Percentiles rank a stretch among this genome's conserved stretches.
Conservation (phyloP, 1,140 invertebrate species). For the Cydia strobilella region DNA sequence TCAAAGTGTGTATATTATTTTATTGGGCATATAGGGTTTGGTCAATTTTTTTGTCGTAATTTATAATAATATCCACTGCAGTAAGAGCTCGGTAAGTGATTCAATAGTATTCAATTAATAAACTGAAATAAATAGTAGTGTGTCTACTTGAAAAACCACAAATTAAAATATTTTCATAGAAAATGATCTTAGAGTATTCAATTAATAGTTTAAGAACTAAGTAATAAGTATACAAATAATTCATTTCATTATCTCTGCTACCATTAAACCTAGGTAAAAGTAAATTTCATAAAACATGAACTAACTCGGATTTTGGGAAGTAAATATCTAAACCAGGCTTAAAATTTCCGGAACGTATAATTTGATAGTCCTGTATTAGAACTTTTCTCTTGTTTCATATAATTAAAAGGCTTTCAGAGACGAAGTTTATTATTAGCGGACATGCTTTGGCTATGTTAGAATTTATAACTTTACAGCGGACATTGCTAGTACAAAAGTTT, state of each 20-base stretch:
- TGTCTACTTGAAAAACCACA: no score
- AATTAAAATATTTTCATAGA: no score
- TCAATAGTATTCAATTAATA: no score
- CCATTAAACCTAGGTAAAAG: background rate
- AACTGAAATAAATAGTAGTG: no score
- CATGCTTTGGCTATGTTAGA: background rate
- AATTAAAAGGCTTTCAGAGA: conserved; percentile 15
- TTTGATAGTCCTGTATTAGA: conserved; percentile 23
- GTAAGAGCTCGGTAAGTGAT: no score
- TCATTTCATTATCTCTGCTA: background rate
- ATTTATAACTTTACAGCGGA: background rate
- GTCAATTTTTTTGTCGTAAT: no score
- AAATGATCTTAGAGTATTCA: no score
- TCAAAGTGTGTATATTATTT: no score
- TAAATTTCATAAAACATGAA: background rate
- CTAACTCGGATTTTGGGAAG: background rate
- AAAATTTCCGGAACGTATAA: background rate
- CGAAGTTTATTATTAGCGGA: conserved; percentile 6
- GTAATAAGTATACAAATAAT: background rate
- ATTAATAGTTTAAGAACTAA: no score
- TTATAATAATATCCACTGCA: no score
- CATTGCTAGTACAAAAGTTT: conserved; percentile 1
- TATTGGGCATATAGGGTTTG: no score
- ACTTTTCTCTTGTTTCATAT: background rate
- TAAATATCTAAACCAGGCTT: background rate